phyloP scores from a whole-genome alignment of 1,140 invertebrate genomes.

The Hyles vespertilio region DNA sequence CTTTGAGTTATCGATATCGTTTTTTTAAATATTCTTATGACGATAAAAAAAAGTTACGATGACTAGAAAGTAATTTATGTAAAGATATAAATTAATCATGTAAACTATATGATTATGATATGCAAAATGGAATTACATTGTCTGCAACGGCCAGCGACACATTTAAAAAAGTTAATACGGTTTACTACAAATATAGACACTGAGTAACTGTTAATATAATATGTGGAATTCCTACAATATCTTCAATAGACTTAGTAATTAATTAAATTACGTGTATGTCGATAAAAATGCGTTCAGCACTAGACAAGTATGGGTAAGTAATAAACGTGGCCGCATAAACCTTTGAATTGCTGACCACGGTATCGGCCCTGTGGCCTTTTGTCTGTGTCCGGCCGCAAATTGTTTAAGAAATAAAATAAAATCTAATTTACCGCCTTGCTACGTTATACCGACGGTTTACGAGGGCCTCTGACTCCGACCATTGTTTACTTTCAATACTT shows the following conservation, averaged over 20 bases:
- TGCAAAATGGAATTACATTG: too few relatives aligned
- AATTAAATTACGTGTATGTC: constrained; percentile 11
- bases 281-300: constrained; percentile 27
- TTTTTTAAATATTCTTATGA: background rate
- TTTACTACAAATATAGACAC: too few relatives aligned
- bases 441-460: constrained; percentile 63
- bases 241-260: too few relatives aligned
- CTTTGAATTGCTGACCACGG: constrained; percentile 69
- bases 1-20: constrained; percentile 3
- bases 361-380: constrained; percentile 66
- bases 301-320: constrained; percentile 51
- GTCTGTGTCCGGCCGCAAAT: constrained; percentile 63
- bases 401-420: constrained; percentile 74
- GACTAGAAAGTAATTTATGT: too few relatives aligned
- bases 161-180: too few relatives aligned
- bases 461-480: constrained; percentile 43
- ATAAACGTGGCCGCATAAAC: constrained; percentile 71
- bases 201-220: too few relatives aligned
- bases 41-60: too few relatives aligned
- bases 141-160: too few relatives aligned
- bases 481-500: constrained; percentile 46
- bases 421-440: constrained; percentile 69
- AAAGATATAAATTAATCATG: too few relatives aligned
- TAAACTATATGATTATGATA: too few relatives aligned
- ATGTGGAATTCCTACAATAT: too few relatives aligned